Conservation (phyloP, 2,888 invertebrate species). For the Eristalis tenax region DNA sequence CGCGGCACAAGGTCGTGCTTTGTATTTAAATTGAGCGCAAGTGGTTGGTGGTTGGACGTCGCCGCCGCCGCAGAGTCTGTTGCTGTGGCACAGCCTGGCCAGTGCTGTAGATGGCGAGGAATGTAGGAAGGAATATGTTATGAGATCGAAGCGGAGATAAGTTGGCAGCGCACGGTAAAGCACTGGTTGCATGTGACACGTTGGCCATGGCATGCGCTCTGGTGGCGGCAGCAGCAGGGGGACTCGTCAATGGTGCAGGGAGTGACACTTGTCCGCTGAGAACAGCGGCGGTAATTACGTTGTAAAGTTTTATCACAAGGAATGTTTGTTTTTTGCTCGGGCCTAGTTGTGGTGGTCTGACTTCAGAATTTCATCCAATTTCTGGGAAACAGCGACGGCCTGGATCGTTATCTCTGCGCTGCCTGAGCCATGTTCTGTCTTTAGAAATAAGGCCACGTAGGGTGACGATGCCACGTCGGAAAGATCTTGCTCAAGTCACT, state of each 20-base stretch:
- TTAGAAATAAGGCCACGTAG: too few species aligned
- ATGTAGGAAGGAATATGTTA: constrained; percentile 27
- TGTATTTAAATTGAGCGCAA: constrained; percentile 32
- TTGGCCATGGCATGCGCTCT: background rate
- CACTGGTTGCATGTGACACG: background rate
- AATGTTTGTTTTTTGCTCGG: background rate
- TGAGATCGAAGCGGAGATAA: background rate
- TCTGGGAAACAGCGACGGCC: background rate
- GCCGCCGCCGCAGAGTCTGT: constrained; percentile 28
- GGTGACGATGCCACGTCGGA: too few species aligned
- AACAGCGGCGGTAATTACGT: background rate
- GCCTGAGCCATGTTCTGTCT: too few species aligned
- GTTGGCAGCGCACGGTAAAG: background rate
- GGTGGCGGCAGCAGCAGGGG: background rate
- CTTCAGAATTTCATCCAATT: background rate
- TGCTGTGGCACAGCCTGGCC: background rate
- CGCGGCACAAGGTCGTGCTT: constrained; percentile 32
- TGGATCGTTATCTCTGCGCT: too few species aligned
- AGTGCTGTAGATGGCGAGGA: background rate
- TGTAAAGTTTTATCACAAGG: background rate
- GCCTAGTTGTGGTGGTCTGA: background rate
- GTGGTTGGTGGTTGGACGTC: background rate
- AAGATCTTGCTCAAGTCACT: too few species aligned
- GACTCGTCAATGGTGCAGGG: background rate
- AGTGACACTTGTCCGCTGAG: background rate